Evolutionary conservation across 2,113 vertebrate genomes (phyloP).

Genomic region (Anhinga anhinga): DNA sequence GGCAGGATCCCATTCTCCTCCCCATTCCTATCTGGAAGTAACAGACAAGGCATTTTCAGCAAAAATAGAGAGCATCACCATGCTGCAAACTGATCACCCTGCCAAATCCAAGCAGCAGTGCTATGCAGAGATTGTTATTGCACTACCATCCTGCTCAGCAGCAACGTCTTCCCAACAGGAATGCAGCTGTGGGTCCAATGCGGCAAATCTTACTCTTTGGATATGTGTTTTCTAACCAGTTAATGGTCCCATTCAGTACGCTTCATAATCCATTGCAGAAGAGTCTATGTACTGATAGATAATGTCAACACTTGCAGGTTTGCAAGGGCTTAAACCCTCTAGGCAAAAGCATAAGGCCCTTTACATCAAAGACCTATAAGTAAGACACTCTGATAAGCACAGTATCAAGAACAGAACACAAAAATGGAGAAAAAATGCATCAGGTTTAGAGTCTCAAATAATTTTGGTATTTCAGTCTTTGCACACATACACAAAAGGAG

Average conservation of each 20-base stretch:
- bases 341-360: background rate
- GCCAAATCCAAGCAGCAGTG: background rate
- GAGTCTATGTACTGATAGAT: background rate
- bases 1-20: background rate
- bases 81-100: background rate
- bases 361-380: background rate
- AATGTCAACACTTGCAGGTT: background rate
- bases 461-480: background rate
- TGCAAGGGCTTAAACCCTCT: background rate
- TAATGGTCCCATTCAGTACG: background rate
- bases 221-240: background rate
- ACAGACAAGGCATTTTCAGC: background rate
- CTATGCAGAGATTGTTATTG: too few species aligned
- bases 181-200: background rate
- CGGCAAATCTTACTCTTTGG: fast-evolving
- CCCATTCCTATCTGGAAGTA: background rate
- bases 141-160: background rate
- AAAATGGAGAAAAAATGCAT: background rate
- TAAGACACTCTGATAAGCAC: background rate
- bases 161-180: background rate
- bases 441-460: background rate
- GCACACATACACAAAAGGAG: background rate
- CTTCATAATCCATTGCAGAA: background rate
- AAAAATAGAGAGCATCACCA: background rate
- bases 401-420: background rate